Conservation (phyloP, 2,888 invertebrate species). For the Hecatera dysodea region DNA sequence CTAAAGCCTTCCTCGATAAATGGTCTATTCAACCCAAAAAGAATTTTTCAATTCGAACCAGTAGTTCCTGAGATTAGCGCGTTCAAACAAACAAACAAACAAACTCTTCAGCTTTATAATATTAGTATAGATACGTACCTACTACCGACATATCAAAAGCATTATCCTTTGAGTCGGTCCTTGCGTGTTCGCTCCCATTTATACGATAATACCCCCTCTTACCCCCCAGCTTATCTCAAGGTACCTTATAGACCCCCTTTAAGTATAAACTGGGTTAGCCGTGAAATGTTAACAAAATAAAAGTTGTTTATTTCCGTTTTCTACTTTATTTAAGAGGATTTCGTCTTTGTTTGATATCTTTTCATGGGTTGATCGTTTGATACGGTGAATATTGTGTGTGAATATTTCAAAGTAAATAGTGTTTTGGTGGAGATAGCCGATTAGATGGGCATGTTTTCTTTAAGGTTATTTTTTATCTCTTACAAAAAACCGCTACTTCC, state of each 20-base stretch:
- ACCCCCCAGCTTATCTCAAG: constrained; percentile 61
- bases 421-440: neutral
- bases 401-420: constrained; percentile 12
- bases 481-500: neutral
- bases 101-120: no score
- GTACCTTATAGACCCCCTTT: constrained; percentile 59
- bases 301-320: constrained; percentile 57
- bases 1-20: no score
- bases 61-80: no score
- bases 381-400: constrained; percentile 21
- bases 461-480: neutral
- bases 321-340: constrained; percentile 31
- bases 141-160: constrained; percentile 70
- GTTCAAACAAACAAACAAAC: no score
- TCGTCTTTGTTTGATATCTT: constrained; percentile 41
- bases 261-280: constrained; percentile 62
- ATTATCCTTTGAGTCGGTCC: constrained; percentile 71
- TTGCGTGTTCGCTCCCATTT: constrained; percentile 78
- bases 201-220: constrained; percentile 74
- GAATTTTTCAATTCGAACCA: no score
- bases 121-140: constrained; percentile 55
- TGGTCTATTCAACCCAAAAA: no score
- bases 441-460: neutral
- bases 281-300: constrained; percentile 65
- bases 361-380: constrained; percentile 23